Base-by-base conservation (phyloP, 1,140 invertebrate species). In the Platorchestia sp. region DNA sequence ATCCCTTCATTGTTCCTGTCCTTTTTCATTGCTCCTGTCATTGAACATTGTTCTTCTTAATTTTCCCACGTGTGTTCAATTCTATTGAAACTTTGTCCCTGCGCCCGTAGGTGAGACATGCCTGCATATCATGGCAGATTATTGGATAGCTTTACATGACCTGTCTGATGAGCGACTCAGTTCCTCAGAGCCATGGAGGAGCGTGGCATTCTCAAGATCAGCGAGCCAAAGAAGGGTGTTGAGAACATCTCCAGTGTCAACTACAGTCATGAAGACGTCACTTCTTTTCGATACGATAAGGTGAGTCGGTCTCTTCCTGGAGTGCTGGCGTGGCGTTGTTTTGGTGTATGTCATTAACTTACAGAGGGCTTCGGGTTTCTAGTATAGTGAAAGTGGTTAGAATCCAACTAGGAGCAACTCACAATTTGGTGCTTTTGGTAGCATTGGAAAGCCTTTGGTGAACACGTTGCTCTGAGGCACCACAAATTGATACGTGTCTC, bases 171-270 rank as follows among this genome's bases (percentile, higher is more conserved):
- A 45, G 43, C 91, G 43, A 19, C 91, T 93, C 45, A 93, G 95
- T 99, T 99, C 97, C 97, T 99, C 95, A 97, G 97, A 43, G 97
- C 97, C 96, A 98, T 98, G 97, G 97, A 97, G 95, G 96, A 97
- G 41, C 97, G 98, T 96, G 98, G 98, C 14, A 97, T 98, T 87
- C 97, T 98, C 89, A 97, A 97, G 89, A 97, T 98, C 43, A 98
- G 98, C 96, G 98, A 98, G 97, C 97, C 98, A 51, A 98, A 98
- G 95, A 98, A 98, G 97, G 98, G 98, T 75, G 98, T 98, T 53
- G 98, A 98, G 97, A 98, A 98, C 95, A 98, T 99, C 59, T 97
- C 97, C 44, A 97, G 97, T 0, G 97, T 98, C 22, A 97, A 98
- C 97, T 97, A 97, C 90, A 97, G 97, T 27, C 98, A 98, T 97